phyloP scores from a whole-genome alignment of 2,797 vertebrate genomes.

The Rhodeus uyekii region DNA sequence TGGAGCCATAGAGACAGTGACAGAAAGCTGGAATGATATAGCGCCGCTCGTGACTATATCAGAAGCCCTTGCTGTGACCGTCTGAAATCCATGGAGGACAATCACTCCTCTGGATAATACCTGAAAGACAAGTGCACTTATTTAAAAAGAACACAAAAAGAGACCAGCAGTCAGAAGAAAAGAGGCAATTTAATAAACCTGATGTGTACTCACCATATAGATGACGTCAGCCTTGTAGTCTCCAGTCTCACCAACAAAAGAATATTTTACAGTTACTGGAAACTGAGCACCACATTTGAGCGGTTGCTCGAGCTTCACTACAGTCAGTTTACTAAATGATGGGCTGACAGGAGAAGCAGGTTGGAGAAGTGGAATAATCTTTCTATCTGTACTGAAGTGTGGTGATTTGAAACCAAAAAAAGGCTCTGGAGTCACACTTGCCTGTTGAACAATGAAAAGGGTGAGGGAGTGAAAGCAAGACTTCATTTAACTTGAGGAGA shows the following conservation, averaged over 20 bases:
- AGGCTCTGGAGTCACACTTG: neutral
- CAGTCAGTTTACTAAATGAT: conserved; percentile 61
- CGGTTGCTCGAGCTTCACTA: conserved; percentile 44
- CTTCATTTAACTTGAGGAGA: too few species aligned
- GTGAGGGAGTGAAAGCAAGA: too few species aligned
- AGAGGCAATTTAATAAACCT: too few species aligned
- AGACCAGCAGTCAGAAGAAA: too few species aligned
- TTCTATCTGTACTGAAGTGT: neutral
- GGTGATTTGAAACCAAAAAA: fast-evolving
- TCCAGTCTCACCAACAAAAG: conserved; percentile 61
- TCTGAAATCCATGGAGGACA: conserved; percentile 21
- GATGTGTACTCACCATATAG: conserved; percentile 72
- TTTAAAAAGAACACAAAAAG: too few species aligned
- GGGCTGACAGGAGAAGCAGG: conserved; percentile 45
- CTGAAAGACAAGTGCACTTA: too few species aligned
- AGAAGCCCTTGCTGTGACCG: conserved; percentile 1
- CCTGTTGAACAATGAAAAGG: conserved; percentile 62
- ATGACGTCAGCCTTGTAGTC: conserved; percentile 54
- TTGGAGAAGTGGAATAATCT: neutral
- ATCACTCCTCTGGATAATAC: conserved; percentile 48
- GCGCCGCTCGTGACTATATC: conserved; percentile 60
- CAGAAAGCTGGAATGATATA: conserved; percentile 59
- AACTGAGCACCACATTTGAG: conserved; percentile 60
- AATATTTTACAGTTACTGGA: conserved; percentile 61
- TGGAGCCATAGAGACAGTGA: conserved; percentile 65